phyloP scores from a whole-genome alignment of 2,113 vertebrate species.

The Solenodon paradoxus region DNA sequence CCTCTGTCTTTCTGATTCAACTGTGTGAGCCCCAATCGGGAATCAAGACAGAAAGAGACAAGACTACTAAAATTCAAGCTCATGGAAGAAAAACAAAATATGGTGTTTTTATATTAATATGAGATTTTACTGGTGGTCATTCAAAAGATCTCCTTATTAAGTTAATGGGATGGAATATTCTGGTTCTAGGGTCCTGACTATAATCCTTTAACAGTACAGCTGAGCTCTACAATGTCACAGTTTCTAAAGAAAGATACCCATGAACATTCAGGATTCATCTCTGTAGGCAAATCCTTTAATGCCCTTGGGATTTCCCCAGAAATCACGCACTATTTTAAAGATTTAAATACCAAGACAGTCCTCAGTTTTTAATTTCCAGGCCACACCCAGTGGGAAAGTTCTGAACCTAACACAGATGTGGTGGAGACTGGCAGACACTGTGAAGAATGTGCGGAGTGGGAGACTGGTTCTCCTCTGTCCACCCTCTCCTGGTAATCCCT shows the following conservation, averaged over 20 bases:
- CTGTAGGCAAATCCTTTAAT: background rate
- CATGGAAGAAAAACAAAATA: background rate
- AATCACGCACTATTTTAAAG: background rate
- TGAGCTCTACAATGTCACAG: background rate
- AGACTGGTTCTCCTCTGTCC: accelerated
- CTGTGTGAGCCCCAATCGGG: background rate
- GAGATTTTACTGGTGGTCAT: background rate
- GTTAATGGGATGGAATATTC: background rate
- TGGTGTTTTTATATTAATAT: background rate
- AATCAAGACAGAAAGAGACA: background rate
- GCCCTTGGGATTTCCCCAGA: constrained; percentile 38
- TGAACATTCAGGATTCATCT: background rate
- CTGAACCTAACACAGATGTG: background rate
- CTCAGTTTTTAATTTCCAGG: background rate
- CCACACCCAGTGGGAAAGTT: background rate
- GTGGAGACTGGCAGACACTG: background rate
- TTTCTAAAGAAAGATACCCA: background rate
- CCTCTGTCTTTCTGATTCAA: accelerated
- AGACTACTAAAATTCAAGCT: background rate
- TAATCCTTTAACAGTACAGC: background rate
- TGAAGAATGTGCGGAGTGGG: too few relatives aligned
- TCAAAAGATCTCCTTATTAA: background rate
- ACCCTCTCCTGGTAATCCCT: accelerated
- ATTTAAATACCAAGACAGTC: background rate
- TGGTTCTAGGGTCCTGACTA: background rate